phyloP scores from a whole-genome alignment of 1,140 invertebrate genomes.

The Dendrolimus kikuchii region DNA sequence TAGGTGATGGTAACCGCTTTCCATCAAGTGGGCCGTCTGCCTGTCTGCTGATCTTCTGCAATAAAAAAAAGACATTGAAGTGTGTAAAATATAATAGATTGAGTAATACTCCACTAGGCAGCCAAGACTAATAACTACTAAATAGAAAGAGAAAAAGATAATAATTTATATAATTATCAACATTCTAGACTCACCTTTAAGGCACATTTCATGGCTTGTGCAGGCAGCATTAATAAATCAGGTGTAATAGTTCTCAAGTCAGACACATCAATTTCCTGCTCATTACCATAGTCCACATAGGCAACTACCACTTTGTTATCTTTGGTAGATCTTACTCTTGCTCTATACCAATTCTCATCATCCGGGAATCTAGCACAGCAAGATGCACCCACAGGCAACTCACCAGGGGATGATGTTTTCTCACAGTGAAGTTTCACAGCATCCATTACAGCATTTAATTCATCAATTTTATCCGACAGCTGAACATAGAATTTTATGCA shows the following conservation, averaged over 20 bases:
- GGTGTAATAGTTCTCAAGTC: constrained; percentile 76
- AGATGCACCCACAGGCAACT: constrained; percentile 74
- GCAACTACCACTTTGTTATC: constrained; percentile 71
- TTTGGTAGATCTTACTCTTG: constrained; percentile 70
- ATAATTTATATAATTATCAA: neutral
- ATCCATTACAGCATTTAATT: constrained; percentile 72
- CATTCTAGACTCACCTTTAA: constrained; percentile 55
- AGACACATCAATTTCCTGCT: constrained; percentile 75
- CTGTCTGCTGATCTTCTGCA: no score
- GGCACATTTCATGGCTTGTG: constrained; percentile 84
- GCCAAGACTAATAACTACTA: neutral
- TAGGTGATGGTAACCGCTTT: no score
- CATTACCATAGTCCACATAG: constrained; percentile 89
- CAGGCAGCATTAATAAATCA: constrained; percentile 76
- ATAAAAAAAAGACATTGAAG: no score
- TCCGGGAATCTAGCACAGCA: constrained; percentile 82
- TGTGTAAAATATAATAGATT: no score
- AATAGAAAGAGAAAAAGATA: constrained; percentile 3
- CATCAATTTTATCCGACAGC: constrained; percentile 72
- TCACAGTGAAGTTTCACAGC: constrained; percentile 65
- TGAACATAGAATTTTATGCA: constrained; percentile 83
- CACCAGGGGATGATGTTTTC: constrained; percentile 53
- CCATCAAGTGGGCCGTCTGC: no score
- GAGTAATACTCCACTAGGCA: no score
- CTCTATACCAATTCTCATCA: constrained; percentile 83